These are phyloP conservation scores for Herpailurus yagouaroundi DNA, from an alignment of 2,113 vertebrate species.

Conservation along the genomic window DNA sequence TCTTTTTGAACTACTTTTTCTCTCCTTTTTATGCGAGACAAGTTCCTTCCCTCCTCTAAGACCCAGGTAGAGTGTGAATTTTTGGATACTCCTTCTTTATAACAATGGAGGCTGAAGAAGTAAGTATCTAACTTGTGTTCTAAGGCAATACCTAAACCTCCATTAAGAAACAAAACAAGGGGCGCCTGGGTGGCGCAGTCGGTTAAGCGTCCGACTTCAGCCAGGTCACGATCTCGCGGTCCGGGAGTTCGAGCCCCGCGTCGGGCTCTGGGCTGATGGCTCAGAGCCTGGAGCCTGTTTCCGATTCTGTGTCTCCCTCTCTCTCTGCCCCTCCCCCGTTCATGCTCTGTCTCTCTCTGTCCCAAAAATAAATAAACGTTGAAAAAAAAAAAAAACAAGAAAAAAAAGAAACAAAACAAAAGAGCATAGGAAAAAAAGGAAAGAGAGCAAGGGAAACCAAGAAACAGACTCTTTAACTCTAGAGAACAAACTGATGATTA, in stretches of 20 bases:
- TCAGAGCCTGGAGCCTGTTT: too few relatives aligned
- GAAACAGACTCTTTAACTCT: background rate
- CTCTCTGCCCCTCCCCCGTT: too few relatives aligned
- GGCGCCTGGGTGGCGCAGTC: too few relatives aligned
- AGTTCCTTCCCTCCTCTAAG: background rate
- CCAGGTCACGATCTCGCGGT: too few relatives aligned
- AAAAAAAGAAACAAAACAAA: background rate
- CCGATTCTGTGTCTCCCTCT: too few relatives aligned
- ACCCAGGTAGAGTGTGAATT: background rate
- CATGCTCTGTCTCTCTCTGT: too few relatives aligned
- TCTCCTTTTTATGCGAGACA: background rate
- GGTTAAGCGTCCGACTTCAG: too few relatives aligned
- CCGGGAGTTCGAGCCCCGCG: too few relatives aligned
- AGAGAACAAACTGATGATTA: background rate
- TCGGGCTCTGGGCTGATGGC: too few relatives aligned
- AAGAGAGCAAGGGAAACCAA: background rate
- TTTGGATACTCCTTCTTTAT: background rate
- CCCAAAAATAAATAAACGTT: too few relatives aligned
- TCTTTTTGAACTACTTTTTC: background rate
- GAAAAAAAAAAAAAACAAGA: too few relatives aligned
- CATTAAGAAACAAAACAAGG: background rate
- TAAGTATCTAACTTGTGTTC: background rate
- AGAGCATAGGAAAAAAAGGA: background rate
- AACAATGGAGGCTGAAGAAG: background rate
- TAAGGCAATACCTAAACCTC: background rate